Conservation (phyloP, 2,113 vertebrate species). For the Scatophagus argus region DNA sequence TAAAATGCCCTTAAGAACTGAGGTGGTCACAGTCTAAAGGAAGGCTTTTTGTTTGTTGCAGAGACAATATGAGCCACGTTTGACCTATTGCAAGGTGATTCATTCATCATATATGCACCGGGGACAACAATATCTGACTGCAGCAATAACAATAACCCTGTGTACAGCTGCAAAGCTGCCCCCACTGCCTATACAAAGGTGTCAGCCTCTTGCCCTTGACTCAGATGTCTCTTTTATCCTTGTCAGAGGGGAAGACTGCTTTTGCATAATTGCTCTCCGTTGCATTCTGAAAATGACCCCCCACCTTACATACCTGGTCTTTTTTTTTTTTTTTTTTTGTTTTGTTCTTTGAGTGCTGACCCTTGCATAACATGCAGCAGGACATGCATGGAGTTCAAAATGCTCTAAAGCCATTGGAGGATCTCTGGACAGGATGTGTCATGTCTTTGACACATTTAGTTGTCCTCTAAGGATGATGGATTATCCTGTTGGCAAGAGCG, state of each 20-base stretch:
- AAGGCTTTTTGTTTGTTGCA: slow-evolving; percentile 49
- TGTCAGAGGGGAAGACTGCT: slow-evolving; percentile 50
- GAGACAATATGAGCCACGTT: slow-evolving; percentile 17
- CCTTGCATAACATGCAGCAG: slow-evolving; percentile 64
- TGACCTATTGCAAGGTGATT: slow-evolving; percentile 80
- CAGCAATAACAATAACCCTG: slow-evolving; percentile 60
- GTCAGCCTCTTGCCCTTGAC: slow-evolving; percentile 73
- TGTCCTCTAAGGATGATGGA: slow-evolving; percentile 13
- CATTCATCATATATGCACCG: slow-evolving; percentile 71
- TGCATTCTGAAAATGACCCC: slow-evolving; percentile 50
- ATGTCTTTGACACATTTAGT: slow-evolving; percentile 22
- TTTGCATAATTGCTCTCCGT: slow-evolving; percentile 67
- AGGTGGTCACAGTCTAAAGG: slow-evolving; percentile 29
- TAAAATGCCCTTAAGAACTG: not conserved
- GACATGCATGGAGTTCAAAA: slow-evolving; percentile 45
- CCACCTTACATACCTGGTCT: slow-evolving; percentile 3
- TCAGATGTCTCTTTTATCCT: slow-evolving; percentile 58
- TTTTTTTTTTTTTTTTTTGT: not conserved
- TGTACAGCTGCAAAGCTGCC: slow-evolving; percentile 38
- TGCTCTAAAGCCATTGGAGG: slow-evolving; percentile 36
- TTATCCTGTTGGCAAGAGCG: slow-evolving; percentile 14
- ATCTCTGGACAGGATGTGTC: not conserved
- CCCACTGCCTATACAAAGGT: slow-evolving; percentile 40
- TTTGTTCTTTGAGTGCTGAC: slow-evolving; percentile 23
- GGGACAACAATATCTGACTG: slow-evolving; percentile 66